Evolutionary conservation across 2,797 vertebrate species (phyloP), one percentile per base, ranked within the genome.

Genomic region (Gorsachius magnificus): DNA sequence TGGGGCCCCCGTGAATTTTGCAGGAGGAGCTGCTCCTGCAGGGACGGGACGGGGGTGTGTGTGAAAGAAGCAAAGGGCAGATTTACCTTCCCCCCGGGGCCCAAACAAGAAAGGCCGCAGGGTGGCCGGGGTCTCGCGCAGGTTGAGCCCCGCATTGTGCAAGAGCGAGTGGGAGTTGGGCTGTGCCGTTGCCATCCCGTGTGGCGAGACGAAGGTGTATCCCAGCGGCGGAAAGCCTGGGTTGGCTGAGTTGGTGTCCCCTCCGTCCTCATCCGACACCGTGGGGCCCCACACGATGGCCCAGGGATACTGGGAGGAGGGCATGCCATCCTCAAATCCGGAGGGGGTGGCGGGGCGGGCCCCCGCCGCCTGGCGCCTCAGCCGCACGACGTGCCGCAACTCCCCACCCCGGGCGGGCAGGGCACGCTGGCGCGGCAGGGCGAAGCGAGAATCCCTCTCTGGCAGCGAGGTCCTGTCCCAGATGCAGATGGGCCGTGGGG

Each of bases 241-340:
- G 83, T 98, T 98, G 94, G 98, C 98, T 0, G 98, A 98, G 90
- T 98, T 98, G 86, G 97, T 74, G 77, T 98, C 98, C 25, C 97
- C 98, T 78, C 98, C 98, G 0, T 98, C 98, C 93, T 98, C 98
- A 38, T 98, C 98, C 1, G 98, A 98, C 83, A 98, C 98, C 0
- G 98, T 98, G 82, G 98, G 98, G 24, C 98, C 98, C 98, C 98
- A 98, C 20, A 98, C 98, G 11, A 98, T 98, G 80, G 98, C 98
- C 98, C 98, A 98, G 56, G 98, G 98, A 77, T 98, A 98, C 94
- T 98, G 98, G 45, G 98, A 98, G 43, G 98, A 98, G 63, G 98
- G 98, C 36, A 98, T 97, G 61, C 98, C 98, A 0, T 98, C 98
- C 96, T 98, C 98, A 29, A 98, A 97, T 2, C 98, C 98, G 0